Conservation (phyloP, 2,113 vertebrate genomes). For the Boleophthalmus pectinirostris region DNA sequence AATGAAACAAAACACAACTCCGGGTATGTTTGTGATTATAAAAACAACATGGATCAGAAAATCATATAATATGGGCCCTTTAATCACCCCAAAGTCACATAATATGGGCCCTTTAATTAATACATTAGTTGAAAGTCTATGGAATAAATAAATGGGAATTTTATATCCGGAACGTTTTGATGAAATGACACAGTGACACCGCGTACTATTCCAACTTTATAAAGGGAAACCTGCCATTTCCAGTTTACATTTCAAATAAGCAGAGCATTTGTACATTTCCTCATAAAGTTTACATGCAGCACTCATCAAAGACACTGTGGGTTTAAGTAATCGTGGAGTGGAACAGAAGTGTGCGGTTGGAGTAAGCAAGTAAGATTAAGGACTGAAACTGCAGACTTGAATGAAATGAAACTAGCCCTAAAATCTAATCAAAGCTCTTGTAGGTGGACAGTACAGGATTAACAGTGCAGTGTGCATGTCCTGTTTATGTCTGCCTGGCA, state of each 20-base stretch:
- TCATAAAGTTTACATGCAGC: neutral
- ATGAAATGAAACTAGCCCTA: neutral
- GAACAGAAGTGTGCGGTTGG: neutral
- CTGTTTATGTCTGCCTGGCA: conserved; percentile 8
- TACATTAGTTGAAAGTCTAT: too few species aligned
- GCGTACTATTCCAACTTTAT: conserved; percentile 32
- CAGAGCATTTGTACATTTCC: neutral
- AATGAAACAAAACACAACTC: too few species aligned
- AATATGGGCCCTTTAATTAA: too few species aligned
- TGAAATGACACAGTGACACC: too few species aligned
- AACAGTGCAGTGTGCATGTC: neutral
- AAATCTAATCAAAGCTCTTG: neutral
- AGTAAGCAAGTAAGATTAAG: conserved; percentile 5
- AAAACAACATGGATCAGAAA: too few species aligned
- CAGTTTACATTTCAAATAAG: neutral
- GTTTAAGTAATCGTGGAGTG: neutral
- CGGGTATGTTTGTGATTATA: too few species aligned
- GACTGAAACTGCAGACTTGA: neutral
- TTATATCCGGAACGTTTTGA: too few species aligned
- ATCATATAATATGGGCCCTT: too few species aligned
- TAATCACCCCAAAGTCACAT: too few species aligned
- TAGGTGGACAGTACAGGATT: neutral
- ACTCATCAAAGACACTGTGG: neutral
- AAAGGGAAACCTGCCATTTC: neutral
- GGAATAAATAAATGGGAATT: too few species aligned